A percentile compares a stretch with the other conserved stretches of the same genome.
These are phyloP conservation scores for Euleptes europaea DNA, from an alignment of 2,113 vertebrate species.

Conservation along the genomic window DNA sequence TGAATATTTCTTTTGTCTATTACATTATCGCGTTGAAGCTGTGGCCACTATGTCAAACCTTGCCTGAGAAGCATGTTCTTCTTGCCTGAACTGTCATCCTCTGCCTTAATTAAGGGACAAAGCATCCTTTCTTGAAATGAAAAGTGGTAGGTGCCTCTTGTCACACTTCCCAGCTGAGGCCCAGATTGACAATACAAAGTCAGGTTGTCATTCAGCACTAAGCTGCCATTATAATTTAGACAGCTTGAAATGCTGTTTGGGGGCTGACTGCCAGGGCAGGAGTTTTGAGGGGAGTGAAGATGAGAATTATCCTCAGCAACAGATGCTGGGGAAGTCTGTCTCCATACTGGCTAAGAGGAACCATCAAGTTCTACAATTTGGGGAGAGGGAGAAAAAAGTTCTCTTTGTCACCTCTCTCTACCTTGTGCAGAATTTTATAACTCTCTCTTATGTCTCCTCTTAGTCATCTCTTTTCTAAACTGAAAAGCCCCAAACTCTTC, in stretches of 20 bases:
- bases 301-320: constrained; percentile 12
- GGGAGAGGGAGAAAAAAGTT: no score
- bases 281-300: not conserved
- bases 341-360: not conserved
- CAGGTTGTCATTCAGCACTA: constrained; percentile 28
- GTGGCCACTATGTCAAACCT: constrained; percentile 44
- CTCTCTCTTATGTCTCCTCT: no score
- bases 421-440: no score
- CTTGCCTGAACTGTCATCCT: constrained; percentile 52
- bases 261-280: not conserved
- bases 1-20: constrained; percentile 19
- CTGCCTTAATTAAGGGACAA: constrained; percentile 60
- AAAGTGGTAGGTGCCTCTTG: constrained; percentile 34
- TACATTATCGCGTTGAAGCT: constrained; percentile 34
- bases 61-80: constrained; percentile 39
- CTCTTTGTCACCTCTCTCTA: no score
- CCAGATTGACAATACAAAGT: constrained; percentile 50
- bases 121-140: constrained; percentile 36
- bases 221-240: constrained; percentile 26
- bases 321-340: not conserved
- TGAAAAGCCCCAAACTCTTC: no score
- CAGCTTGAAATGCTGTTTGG: constrained; percentile 1
- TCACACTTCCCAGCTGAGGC: constrained; percentile 49
- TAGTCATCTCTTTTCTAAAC: no score
- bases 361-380: no score